Percentiles rank a stretch among this genome's conserved stretches.
phyloP scores from a whole-genome alignment of 2,888 invertebrate genomes.

The Micoletzkya japonica region DNA sequence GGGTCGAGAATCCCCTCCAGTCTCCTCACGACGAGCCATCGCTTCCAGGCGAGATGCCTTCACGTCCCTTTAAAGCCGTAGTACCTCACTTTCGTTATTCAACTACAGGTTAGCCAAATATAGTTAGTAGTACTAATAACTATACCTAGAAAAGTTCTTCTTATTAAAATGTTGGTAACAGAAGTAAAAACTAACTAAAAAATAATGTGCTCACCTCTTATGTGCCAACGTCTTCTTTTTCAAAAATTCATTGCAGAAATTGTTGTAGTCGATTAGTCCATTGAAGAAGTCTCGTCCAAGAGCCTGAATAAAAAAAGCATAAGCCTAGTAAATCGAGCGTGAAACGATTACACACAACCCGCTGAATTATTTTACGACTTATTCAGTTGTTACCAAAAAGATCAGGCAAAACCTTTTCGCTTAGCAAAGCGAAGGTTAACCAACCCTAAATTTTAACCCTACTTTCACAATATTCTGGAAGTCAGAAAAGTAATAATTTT shows the following conservation, averaged over 20 bases:
- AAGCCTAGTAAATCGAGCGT: too few relatives aligned
- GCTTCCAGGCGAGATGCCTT: conserved; percentile 88
- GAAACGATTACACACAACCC: too few relatives aligned
- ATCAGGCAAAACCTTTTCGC: too few relatives aligned
- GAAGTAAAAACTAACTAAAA: not conserved
- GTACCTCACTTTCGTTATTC: too few relatives aligned
- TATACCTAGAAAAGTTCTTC: too few relatives aligned
- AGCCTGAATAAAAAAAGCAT: conserved; percentile 32
- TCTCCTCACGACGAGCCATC: conserved; percentile 57
- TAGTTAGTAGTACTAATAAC: too few relatives aligned
- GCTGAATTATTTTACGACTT: too few relatives aligned
- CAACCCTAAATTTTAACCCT: not conserved
- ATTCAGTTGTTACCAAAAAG: too few relatives aligned
- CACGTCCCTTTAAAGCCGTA: conserved; percentile 73
- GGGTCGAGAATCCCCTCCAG: conserved; percentile 17
- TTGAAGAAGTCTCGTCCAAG: conserved; percentile 79
- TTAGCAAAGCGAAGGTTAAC: not conserved
- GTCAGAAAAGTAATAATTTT: conserved; percentile 16
- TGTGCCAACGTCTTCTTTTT: conserved; percentile 79
- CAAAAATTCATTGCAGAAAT: conserved; percentile 83
- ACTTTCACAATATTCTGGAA: conserved; percentile 12
- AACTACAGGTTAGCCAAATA: too few relatives aligned
- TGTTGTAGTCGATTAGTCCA: conserved; percentile 75
- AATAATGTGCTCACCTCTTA: conserved; percentile 45
- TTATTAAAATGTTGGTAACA: too few relatives aligned